phyloP scores from a whole-genome alignment of 2,888 invertebrate species.

The Oscheius onirici region DNA sequence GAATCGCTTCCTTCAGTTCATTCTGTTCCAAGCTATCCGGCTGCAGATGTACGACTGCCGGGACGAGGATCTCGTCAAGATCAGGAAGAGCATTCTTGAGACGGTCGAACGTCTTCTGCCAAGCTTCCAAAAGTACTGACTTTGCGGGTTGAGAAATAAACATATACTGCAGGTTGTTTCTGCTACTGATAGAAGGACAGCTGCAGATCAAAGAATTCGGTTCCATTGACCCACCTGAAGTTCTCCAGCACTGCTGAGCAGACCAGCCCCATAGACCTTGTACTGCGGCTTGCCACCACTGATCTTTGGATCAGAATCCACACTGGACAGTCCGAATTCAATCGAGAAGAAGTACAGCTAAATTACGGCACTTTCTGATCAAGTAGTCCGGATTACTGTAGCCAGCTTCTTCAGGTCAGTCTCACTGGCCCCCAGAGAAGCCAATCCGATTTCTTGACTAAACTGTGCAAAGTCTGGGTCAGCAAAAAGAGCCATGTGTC shows the following conservation, averaged over 20 bases:
- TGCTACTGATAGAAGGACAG: too few relatives aligned
- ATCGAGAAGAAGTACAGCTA: conserved; percentile 85
- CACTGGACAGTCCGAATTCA: conserved; percentile 96
- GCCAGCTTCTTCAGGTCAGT: conserved; percentile 97
- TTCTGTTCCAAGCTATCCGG: too few relatives aligned
- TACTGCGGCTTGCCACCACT: conserved; percentile 83
- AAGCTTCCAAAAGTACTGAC: too few relatives aligned
- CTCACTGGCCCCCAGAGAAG: conserved; percentile 96
- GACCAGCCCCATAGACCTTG: conserved; percentile 94
- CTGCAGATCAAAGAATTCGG: not conserved
- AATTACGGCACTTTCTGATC: conserved; percentile 28
- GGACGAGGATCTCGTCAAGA: too few relatives aligned
- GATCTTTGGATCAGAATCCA: conserved; percentile 78
- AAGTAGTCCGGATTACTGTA: conserved; percentile 79
- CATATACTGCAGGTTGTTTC: too few relatives aligned
- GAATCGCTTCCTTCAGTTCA: too few relatives aligned
- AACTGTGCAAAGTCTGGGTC: conserved; percentile 98
- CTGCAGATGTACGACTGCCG: too few relatives aligned
- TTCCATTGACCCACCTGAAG: conserved; percentile 76
- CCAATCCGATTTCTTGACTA: conserved; percentile 96
- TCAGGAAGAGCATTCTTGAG: too few relatives aligned
- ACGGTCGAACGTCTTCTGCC: too few relatives aligned
- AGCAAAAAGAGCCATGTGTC: conserved; percentile 96
- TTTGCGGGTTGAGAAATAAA: too few relatives aligned
- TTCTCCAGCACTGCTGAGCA: conserved; percentile 96